These are phyloP conservation scores for Blastomussa wellsi DNA, from an alignment of 92 coral and sea anemone species.

Conservation along the genomic window DNA sequence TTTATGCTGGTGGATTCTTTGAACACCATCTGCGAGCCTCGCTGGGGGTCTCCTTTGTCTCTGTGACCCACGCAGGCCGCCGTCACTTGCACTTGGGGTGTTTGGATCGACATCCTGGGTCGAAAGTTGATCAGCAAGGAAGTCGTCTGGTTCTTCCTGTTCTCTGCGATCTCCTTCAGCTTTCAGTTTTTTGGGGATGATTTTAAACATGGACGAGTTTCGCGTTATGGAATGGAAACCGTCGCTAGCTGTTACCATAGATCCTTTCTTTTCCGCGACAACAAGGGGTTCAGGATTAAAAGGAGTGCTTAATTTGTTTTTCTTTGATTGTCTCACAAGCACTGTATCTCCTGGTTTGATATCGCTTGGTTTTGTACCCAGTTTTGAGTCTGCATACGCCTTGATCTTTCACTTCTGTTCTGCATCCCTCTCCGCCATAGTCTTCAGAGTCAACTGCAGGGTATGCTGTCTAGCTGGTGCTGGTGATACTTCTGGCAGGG, in stretches of 20 bases:
- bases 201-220: too few relatives aligned
- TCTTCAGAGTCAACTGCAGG: background rate
- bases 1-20: background rate
- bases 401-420: constrained; percentile 39
- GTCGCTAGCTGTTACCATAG: constrained; percentile 32
- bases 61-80: background rate
- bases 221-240: too few relatives aligned
- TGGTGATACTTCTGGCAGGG: too few relatives aligned
- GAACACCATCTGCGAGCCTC: constrained; percentile 1
- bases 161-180: too few relatives aligned
- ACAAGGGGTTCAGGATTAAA: constrained; percentile 52
- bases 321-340: constrained; percentile 38
- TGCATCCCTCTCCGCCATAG: constrained; percentile 22
- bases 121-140: too few relatives aligned
- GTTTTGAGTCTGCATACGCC: constrained; percentile 50
- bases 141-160: too few relatives aligned
- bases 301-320: constrained; percentile 57
- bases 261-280: constrained; percentile 49
- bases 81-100: background rate
- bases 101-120: too few relatives aligned
- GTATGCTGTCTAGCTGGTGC: too few relatives aligned
- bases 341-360: constrained; percentile 54
- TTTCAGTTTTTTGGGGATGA: too few relatives aligned
- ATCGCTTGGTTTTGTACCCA: constrained; percentile 13
- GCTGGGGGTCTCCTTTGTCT: background rate